Conservation (phyloP, 37 sponge, comb jelly and placozoan species). For the Lycopodina hypogea region DNA sequence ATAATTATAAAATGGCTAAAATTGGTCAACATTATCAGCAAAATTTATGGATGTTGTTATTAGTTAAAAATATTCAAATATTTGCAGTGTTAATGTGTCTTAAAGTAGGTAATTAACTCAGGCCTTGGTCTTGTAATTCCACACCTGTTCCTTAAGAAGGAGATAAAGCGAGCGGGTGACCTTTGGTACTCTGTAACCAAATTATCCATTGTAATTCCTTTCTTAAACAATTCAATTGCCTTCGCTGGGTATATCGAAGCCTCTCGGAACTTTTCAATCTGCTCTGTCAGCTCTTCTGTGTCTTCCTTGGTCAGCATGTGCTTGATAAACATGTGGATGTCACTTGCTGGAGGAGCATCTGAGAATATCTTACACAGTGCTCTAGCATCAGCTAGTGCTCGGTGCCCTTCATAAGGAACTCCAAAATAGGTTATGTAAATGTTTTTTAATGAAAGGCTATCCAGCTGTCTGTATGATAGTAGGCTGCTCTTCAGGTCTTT, state of each 20-base stretch:
- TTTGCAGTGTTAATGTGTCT: background rate
- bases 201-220: background rate
- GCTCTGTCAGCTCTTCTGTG: background rate
- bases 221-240: background rate
- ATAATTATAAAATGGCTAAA: too few species aligned
- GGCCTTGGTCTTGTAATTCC: background rate
- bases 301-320: background rate
- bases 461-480: background rate
- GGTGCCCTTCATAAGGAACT: background rate
- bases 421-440: background rate
- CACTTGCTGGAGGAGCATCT: background rate
- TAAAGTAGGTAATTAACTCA: background rate
- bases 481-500: background rate
- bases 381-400: constrained; percentile 17
- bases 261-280: background rate
- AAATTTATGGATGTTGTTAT: too few species aligned
- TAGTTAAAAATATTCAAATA: too few species aligned
- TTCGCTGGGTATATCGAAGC: background rate
- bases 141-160: background rate
- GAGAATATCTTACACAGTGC: constrained; percentile 10
- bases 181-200: background rate
- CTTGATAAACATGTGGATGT: background rate
- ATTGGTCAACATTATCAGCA: too few species aligned
- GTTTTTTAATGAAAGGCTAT: background rate
- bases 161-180: background rate